phyloP scores from a whole-genome alignment of 2,888 invertebrate genomes.

The Flexamia atlantica region DNA sequence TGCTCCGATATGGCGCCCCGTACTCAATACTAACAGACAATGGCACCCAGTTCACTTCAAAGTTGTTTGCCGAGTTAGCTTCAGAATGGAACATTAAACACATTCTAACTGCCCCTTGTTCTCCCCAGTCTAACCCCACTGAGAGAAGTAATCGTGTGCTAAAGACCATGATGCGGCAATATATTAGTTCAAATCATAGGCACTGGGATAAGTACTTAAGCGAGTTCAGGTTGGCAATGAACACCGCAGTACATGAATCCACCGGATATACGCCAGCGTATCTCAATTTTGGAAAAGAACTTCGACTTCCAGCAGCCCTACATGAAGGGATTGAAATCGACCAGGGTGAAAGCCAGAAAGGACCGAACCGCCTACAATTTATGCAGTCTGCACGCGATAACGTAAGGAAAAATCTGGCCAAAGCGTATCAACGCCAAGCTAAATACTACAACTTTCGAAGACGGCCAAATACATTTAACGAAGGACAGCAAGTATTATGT shows the following conservation, averaged over 20 bases:
- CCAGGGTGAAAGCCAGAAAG: neutral
- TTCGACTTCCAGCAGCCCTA: slow-evolving; percentile 17
- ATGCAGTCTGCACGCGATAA: neutral
- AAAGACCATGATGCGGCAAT: slow-evolving; percentile 72
- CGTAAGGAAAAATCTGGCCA: neutral
- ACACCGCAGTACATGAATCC: slow-evolving; percentile 66
- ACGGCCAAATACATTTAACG: neutral
- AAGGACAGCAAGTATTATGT: neutral
- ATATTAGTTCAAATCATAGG: slow-evolving; percentile 69
- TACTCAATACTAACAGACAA: slow-evolving; percentile 70
- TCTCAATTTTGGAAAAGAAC: slow-evolving; percentile 66
- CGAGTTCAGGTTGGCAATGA: slow-evolving; percentile 67
- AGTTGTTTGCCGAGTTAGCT: slow-evolving; percentile 59
- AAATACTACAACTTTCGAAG: slow-evolving; percentile 13
- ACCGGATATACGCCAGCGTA: slow-evolving; percentile 68
- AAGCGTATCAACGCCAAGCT: neutral
- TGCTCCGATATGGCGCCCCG: slow-evolving; percentile 55
- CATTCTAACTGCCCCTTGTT: slow-evolving; percentile 69
- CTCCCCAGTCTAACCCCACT: slow-evolving; percentile 71
- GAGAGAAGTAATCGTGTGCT: slow-evolving; percentile 71
- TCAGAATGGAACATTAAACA: slow-evolving; percentile 62
- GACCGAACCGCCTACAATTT: neutral
- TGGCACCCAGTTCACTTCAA: slow-evolving; percentile 69
- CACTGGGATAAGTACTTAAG: slow-evolving; percentile 67
- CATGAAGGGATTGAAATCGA: neutral